phyloP scores from a whole-genome alignment of 2,113 vertebrate genomes.

The Pyxicephalus adspersus region DNA sequence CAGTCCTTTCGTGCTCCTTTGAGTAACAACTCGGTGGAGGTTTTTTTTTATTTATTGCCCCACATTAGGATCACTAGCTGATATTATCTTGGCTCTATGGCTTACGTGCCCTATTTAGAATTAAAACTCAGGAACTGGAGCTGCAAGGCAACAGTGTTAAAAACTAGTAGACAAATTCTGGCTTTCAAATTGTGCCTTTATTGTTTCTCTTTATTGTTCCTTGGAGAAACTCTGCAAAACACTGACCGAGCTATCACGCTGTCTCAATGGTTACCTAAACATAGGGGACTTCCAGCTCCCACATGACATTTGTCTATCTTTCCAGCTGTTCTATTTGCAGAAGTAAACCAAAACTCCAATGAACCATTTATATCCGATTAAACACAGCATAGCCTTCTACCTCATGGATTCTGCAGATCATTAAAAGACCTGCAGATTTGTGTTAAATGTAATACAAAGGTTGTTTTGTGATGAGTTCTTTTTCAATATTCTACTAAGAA shows the following conservation, averaged over 20 bases:
- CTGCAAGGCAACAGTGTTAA: too few species aligned
- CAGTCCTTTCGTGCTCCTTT: too few species aligned
- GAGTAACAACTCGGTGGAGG: too few species aligned
- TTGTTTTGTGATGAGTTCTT: constrained; percentile 24
- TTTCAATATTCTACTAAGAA: constrained; percentile 26
- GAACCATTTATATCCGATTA: constrained; percentile 52
- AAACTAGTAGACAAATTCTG: too few species aligned
- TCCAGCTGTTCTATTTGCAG: constrained; percentile 46
- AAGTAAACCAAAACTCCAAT: constrained; percentile 48
- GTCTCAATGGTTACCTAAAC: constrained; percentile 33
- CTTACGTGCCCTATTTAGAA: too few species aligned
- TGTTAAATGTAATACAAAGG: constrained; percentile 37
- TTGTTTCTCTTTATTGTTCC: too few species aligned
- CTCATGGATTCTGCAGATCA: constrained; percentile 42
- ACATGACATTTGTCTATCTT: constrained; percentile 34
- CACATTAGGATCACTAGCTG: too few species aligned
- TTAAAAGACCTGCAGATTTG: constrained; percentile 48
- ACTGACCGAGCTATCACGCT: constrained; percentile 14
- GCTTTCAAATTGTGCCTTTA: too few species aligned
- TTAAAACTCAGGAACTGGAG: too few species aligned
- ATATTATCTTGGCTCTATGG: too few species aligned
- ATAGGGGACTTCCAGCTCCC: constrained; percentile 30
- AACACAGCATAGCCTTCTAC: constrained; percentile 30
- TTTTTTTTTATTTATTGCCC: too few species aligned
- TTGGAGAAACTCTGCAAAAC: neutral